These are phyloP conservation scores for Chymomyza procnemis DNA, from an alignment of 2,888 invertebrate species.

Conservation along the genomic window DNA sequence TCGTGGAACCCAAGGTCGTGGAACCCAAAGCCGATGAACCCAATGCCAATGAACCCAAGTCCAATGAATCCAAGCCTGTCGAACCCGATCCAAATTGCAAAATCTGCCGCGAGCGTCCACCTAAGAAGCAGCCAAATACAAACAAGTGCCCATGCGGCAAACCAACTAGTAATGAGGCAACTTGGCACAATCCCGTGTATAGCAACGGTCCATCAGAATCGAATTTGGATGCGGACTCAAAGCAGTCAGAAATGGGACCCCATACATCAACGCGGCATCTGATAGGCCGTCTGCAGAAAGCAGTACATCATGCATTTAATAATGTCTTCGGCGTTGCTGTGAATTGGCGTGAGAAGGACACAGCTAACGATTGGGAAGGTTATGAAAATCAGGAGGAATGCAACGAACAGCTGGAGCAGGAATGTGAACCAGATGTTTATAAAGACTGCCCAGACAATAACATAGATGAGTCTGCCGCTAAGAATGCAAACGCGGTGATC, in stretches of 20 bases:
- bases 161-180: constrained; percentile 8
- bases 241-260: constrained; percentile 12
- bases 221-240: not conserved
- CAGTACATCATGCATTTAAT: constrained; percentile 44
- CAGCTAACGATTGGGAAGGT: not conserved
- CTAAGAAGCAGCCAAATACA: constrained; percentile 28
- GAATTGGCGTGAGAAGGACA: constrained; percentile 12
- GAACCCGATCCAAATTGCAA: constrained; percentile 44
- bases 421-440: constrained; percentile 21
- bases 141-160: constrained; percentile 51
- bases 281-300: constrained; percentile 41
- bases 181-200: not conserved
- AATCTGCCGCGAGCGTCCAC: constrained; percentile 44
- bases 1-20: too few relatives aligned
- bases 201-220: not conserved
- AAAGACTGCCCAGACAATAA: not conserved
- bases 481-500: not conserved
- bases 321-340: constrained; percentile 38
- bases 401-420: constrained; percentile 17
- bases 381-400: constrained; percentile 16
- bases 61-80: too few relatives aligned
- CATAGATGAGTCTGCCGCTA: not conserved
- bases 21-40: too few relatives aligned
- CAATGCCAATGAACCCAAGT: constrained; percentile 20
- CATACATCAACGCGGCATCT: constrained; percentile 42